Base-by-base conservation (phyloP, 2,797 vertebrate genomes). In the Falco naumanni region DNA sequence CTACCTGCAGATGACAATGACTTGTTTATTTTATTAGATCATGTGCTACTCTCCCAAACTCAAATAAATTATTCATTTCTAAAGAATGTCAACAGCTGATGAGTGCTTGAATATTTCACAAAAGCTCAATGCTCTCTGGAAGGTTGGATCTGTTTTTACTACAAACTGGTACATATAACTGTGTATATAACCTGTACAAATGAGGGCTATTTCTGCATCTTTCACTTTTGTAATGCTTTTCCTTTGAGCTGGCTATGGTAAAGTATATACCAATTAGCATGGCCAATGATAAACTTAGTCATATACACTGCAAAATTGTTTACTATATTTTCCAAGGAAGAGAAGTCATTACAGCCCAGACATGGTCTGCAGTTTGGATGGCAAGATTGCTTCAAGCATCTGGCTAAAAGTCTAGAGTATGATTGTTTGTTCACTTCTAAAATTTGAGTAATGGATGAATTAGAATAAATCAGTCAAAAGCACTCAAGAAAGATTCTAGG, bases 11-110 rank as follows among this genome's bases (percentile, higher is more conserved):
- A 95, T 91, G 95, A 97, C 94, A 95, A 95, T 95, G 53, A 72
- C 92, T 95, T 91, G 83, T 96, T 97, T 97, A 81, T 92, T 96
- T 94, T 96, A 95, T 95, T 92, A 96, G 91, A 81, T 96, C 94
- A 95, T 96, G 50, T 91, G 89, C 65, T 95, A 25, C 91, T 91
- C 84, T 90, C 65, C 76, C 76, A 95, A 94, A 91, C 34, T 96
- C 79, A 91, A 93, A 91, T 91, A 88, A 91, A 85, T 86, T 95
- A 78, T 93, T 97, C 82, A 91, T 96, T 96, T 94, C 89, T 87
- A 85, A 94, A 91, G 82, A 91, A 96, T 93, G 84, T 93, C 96
- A 93, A 89, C 79, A 93, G 61, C 92, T 91, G 89, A 94, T 68
- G 87, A 91, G 41, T 57, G 65, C 77, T 90, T 71, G 61, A 91